These are phyloP conservation scores for Dunckerocampus dactyliophorus DNA, from an alignment of 2,113 vertebrate genomes.

Conservation along the genomic window DNA sequence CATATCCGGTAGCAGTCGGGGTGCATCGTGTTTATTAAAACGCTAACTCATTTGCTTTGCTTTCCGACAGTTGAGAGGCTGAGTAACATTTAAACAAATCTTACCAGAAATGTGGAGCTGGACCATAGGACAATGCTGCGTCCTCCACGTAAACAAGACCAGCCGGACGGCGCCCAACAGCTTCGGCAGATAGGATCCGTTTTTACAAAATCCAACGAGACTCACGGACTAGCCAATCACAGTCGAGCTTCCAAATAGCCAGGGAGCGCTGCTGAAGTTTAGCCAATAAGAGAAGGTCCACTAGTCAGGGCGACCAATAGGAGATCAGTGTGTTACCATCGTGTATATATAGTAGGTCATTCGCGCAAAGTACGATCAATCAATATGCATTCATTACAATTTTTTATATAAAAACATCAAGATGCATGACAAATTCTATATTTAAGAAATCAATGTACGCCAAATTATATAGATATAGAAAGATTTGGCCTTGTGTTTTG, in stretches of 20 bases:
- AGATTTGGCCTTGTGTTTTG: no score
- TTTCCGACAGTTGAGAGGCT: fast-evolving
- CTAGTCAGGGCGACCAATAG: conserved; percentile 34
- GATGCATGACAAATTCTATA: no score
- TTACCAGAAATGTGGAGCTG: conserved; percentile 32
- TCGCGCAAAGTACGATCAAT: not conserved
- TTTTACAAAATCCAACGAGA: conserved; percentile 1
- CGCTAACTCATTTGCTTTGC: fast-evolving
- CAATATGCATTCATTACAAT: not conserved
- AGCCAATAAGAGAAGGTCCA: conserved; percentile 36
- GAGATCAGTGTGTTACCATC: not conserved
- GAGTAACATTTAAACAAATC: not conserved
- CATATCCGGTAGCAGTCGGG: conserved; percentile 52
- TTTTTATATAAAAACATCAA: no score
- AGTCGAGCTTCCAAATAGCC: not conserved
- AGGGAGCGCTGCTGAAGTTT: not conserved
- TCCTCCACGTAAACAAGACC: conserved; percentile 49
- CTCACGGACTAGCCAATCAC: conserved; percentile 39
- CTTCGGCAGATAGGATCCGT: conserved; percentile 16
- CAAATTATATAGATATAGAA: no score
- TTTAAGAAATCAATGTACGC: no score
- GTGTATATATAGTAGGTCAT: no score
- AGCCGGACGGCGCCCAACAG: conserved; percentile 55
- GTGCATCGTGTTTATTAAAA: not conserved
- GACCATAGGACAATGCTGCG: not conserved